Evolutionary conservation across 2,888 invertebrate species (phyloP), one percentile per base, ranked within the genome.

Genomic region (Pollenia amentaria): DNA sequence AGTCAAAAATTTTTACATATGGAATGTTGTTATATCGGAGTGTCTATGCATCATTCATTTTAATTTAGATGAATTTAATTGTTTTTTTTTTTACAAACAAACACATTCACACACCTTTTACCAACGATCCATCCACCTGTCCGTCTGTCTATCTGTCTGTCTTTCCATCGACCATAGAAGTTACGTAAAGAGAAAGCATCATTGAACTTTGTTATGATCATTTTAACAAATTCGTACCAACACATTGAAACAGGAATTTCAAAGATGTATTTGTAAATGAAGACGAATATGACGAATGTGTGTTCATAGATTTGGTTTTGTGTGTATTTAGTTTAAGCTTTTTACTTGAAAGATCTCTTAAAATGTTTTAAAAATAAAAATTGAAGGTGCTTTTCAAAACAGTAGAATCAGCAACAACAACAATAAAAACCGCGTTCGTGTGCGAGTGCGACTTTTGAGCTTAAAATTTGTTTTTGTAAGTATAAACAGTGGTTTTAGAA

Each of bases 111-210:
- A 57, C 6, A n/a, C 11, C n/a, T 10, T 16, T 42, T 29, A 62
- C 42, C 2, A 51, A 57, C 42, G 42, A 53, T 21, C 16, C 42
- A 14, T 16, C 53, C 40, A 44, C 42, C 44, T 44, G 12, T 9
- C 29, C 3, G 2, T 29, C 29, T 29, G 29, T 29, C 29, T 29
- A 6, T 29, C 29, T 29, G 29, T 6, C 29, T 29, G 29, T 29
- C 29, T 29, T 29, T 29, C 29, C 29, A 29, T 29, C 3, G 29
- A 18, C 51, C 42, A 51, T n/a, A 16, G 72, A 18, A 21, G 55
- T 86, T 83, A 86, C 75, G 75, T 86, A 83, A 86, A 83, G 86
- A 70, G 86, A 86, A 86, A 86, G 82, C 82, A 86, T 79, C 69
- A 79, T 65, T 85, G 65, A 85, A 85, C 80, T 85, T 85, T 80